Percentiles rank a stretch among this genome's conserved stretches.
phyloP scores from a whole-genome alignment of 2,113 vertebrate species.

The Cyanistes caeruleus region DNA sequence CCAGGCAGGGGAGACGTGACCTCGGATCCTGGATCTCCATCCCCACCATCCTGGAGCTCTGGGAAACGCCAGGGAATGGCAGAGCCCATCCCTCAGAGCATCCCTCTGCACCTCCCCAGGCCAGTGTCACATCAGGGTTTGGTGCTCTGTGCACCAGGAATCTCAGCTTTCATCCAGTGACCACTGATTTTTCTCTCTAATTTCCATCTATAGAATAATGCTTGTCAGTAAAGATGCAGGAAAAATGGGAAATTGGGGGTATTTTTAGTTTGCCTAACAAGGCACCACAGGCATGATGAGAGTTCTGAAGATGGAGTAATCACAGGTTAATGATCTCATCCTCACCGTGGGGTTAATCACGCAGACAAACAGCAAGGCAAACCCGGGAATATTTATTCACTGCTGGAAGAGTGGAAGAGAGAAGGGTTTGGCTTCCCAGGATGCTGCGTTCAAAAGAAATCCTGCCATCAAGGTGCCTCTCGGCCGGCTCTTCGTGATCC shows the following conservation, averaged over 20 bases:
- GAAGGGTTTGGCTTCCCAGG: neutral
- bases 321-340: constrained; percentile 39
- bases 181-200: neutral
- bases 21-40: no score
- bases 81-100: accelerated
- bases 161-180: neutral
- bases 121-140: accelerated
- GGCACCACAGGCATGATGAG: neutral
- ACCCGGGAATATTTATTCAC: neutral
- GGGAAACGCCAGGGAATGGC: accelerated
- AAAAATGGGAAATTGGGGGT: neutral
- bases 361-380: neutral
- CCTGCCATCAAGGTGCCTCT: neutral
- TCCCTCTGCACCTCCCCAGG: accelerated
- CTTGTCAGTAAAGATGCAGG: neutral
- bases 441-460: neutral
- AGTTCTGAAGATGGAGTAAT: neutral
- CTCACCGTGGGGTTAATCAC: neutral
- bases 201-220: neutral
- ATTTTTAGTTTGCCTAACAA: neutral
- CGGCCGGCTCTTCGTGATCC: neutral
- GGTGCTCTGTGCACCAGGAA: neutral
- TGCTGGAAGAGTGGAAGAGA: neutral
- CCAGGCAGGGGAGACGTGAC: no score
- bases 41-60: accelerated